Evolutionary conservation across 2,113 vertebrate genomes (phyloP), one percentile per base, ranked within the genome.

Genomic region (Ophthalmolycus amberensis): DNA sequence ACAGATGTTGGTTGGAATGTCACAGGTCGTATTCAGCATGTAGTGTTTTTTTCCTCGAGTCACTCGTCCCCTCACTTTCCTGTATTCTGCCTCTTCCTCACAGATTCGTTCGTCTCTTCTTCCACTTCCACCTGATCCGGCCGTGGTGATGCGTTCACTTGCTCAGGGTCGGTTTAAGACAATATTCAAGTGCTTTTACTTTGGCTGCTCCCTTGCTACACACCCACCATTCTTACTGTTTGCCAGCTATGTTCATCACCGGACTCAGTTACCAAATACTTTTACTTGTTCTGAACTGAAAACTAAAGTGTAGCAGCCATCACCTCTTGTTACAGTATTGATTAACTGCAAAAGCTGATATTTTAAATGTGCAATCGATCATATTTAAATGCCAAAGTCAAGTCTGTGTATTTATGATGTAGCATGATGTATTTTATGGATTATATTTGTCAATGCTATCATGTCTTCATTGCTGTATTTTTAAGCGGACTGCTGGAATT

Each of bases 71-170:
- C 16, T 5, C 32, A n/a, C 14, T 20, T 4, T 32, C 27, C 5
- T n/a, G 25, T 1, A 22, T 14, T 59, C 1, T 68, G 6, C 29
- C 18, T 68, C 25, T 67, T 88, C 65, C 71, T 71, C 40, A 71
- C 78, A 94, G 92, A 92, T 18, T 15, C 27, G 0, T 64, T 89
- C 50, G 59, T 84, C 2, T 60, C 82, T 16, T 81, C 88, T 22
- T 84, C 85, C 29, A 69, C 9, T n/a, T 88, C 84, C 37, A 42
- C 77, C 59, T 91, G 82, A 90, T 71, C 37, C 9, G 12, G 2
- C 70, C 22, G 62, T 0, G 0, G 32, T 6, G 72, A 66, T 38
- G 25, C 44, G 22, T 84, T 76, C n/a, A 44, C 37, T 52, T 60
- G 16, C 50, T 79, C n/a, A 32, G 38, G 80, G 29, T 63, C 50